Evolutionary conservation across 2,113 vertebrate species (phyloP).

Genomic region (Turdus rufiventris): DNA sequence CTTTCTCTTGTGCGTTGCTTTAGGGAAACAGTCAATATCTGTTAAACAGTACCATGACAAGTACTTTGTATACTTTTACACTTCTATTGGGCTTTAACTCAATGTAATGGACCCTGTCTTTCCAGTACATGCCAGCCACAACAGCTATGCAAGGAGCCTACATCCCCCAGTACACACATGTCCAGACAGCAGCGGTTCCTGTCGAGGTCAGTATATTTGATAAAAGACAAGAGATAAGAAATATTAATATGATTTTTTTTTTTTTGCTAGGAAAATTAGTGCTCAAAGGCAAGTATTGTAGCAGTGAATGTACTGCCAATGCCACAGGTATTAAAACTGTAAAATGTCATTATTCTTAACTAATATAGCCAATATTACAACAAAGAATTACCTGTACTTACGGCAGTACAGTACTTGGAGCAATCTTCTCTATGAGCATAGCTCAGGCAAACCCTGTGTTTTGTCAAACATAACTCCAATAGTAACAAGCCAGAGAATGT

Average conservation of each 20-base stretch:
- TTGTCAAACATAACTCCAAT: neutral
- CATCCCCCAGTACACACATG: conserved; percentile 90
- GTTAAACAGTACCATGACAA: neutral
- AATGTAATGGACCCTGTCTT: neutral
- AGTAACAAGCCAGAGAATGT: neutral
- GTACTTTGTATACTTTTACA: neutral
- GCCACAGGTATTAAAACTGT: neutral
- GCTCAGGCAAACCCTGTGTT: neutral
- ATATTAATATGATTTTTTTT: neutral
- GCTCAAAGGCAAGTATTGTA: neutral
- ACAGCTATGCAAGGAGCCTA: conserved; percentile 94
- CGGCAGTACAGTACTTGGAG: neutral
- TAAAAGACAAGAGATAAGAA: neutral
- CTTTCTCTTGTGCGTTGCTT: neutral
- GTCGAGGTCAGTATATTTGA: conserved; percentile 82
- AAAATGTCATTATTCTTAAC: neutral
- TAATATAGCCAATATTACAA: neutral
- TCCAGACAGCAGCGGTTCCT: conserved; percentile 86
- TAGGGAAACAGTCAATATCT: neutral
- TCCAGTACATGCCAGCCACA: conserved; percentile 91
- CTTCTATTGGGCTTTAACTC: neutral
- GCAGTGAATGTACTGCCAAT: neutral
- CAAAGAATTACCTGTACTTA: neutral
- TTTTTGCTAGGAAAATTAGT: neutral
- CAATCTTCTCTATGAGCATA: neutral